Base-by-base conservation (phyloP, 2,888 invertebrate species). In the Branchinecta sandiegonensis region DNA sequence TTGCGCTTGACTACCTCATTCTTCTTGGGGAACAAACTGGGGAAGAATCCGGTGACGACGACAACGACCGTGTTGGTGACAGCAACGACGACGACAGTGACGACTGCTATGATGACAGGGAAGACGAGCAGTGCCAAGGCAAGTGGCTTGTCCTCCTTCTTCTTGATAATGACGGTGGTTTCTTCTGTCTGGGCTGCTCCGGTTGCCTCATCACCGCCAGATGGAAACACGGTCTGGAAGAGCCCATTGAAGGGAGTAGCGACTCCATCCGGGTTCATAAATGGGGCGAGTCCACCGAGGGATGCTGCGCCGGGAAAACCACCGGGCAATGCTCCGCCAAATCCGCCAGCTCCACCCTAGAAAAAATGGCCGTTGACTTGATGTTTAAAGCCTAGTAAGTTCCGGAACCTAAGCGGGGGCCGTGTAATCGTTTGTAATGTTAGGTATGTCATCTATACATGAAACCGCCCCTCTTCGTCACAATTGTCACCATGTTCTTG, bases 1-100 rank as follows among this genome's bases (percentile, higher is more conserved):
- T 17, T n/a, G 17, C 17, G n/a, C 17, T 10, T 56, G n/a, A 14
- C 56, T 56, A 56, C n/a, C n/a, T 56, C 56, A 2, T 56, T 56
- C 10, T 10, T 56, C 17, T 10, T 56, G n/a, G 56, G 56, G 17
- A 56, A 56, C 56, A n/a, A 14, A 56, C 17, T 17, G 17, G 56
- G 56, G 56, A 56, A 56, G 56, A 56, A 56, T 14, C 17, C 17
- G n/a, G 56, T 17, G 17, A 56, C 56, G 7, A 56, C 56, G 11
- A 56, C 56, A 17, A 56, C 56, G 14, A 56, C 56, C 17, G 17
- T 17, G 56, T 56, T 56, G 56, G 56, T 56, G 7, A 56, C 56
- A 56, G 56, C 56, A 0, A 56, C 56, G n/a, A 56, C 56, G 56
- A 56, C 56, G 56, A 56, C 56, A 8, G 56, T 56, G 17, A 56